phyloP scores from a whole-genome alignment of 1,140 invertebrate genomes.

The Scaptomyza hsui region DNA sequence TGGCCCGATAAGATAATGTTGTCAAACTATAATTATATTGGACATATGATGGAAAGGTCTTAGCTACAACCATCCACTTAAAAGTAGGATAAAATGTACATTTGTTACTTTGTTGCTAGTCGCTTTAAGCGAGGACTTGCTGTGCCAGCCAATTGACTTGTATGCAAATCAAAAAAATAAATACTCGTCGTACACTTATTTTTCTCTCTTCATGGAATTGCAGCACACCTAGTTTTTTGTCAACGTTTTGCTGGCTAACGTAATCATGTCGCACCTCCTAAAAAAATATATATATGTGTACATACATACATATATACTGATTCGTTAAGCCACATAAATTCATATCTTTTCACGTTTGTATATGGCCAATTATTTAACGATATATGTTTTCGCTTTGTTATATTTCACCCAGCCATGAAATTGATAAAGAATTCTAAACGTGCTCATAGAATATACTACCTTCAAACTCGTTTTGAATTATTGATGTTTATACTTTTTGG shows the following conservation, averaged over 20 bases:
- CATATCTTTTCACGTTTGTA: conserved; percentile 23
- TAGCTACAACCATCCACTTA: conserved; percentile 38
- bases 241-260: conserved; percentile 25
- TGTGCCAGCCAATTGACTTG: conserved; percentile 10
- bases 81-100: background rate
- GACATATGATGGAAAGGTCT: conserved; percentile 45
- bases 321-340: conserved; percentile 17
- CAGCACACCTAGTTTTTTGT: conserved; percentile 40
- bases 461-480: conserved; percentile 44
- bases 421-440: conserved; percentile 47
- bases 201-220: conserved; percentile 19
- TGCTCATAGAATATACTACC: background rate
- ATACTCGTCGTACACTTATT: conserved; percentile 2
- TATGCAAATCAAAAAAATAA: conserved; percentile 21
- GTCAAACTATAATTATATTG: conserved; percentile 41
- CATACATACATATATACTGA: background rate
- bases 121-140: conserved; percentile 23
- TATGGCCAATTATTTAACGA: background rate
- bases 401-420: conserved; percentile 30
- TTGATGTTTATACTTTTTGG: conserved; percentile 25
- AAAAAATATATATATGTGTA: conserved; percentile 4
- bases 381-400: conserved; percentile 8
- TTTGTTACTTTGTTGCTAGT: background rate
- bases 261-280: conserved; percentile 45
- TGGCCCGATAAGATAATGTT: conserved; percentile 67